phyloP scores from a whole-genome alignment of 1,140 invertebrate species.

The honey bee (Apis mellifera) region Amel_HAv3.1 CM009944.2:6924001-6924500 shows the following conservation, averaged over 20 bases:
- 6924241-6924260: conserved; percentile 16
- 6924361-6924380: conserved; percentile 19
- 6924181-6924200: background rate
- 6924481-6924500: conserved; percentile 13
- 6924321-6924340: conserved; percentile 15
- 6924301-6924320: background rate
- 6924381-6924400: conserved; percentile 1
- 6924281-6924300: no score
- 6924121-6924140: background rate
- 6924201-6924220: background rate
- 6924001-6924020: background rate
- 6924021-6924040: background rate
- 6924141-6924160: background rate
- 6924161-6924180: conserved; percentile 4
- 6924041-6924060: background rate
- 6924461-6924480: conserved; percentile 46
- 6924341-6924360: background rate
- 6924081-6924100: background rate
- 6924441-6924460: conserved; percentile 3
- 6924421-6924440: conserved; percentile 11
- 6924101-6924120: background rate
- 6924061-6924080: background rate
- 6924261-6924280: conserved; percentile 42
- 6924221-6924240: conserved; percentile 45
- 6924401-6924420: conserved; percentile 29